Evolutionary conservation across 2,888 invertebrate species (phyloP), one percentile per base, ranked within the genome.

Genomic region (Byasa hedistus): DNA sequence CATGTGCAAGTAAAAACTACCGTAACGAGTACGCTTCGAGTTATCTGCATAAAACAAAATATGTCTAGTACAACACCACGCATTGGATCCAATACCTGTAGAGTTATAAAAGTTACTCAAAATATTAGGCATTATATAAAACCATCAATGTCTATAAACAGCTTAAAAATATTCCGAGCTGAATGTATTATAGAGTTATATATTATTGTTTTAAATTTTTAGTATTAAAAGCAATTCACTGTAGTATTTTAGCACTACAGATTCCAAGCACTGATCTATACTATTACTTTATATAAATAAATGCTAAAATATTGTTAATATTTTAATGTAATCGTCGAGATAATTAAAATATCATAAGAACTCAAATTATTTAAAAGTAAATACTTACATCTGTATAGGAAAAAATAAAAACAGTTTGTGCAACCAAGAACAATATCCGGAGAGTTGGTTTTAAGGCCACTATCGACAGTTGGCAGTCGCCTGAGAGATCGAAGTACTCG

Each of bases 371-470:
- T 44, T 17, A 44, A 44, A 44, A 17, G 44, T 44, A 32, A 54
- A 44, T 39, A 83, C 92, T 89, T 81, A 95, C 95, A 84, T 94
- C 93, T 55, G 94, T 93, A 75, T 94, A 95, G 4, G 95, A 93
- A 80, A 95, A 95, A 74, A 95, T 94, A 79, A 95, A 95, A 75
- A 95, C 93, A 67, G 95, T 94, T 80, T 95, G 95, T 57, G 93
- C 92, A 70, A 95, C 94, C 71, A 94, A 93, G 83, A 94, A 95
- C 66, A 93, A 80, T 76, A 95, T 93, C 63, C 94, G 90, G 19
- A 94, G 84, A 0, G 93, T 88, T 1, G 95, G 95, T 61, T 94
- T 93, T 52, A 94, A 79, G n/a, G 94, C 94, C 22, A 93, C 91
- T 66, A 94, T 87, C 52, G 93, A 83, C 71, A 93, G 86, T 74